A percentile compares a stretch with the other conserved stretches of the same genome.
Conservation (phyloP, 64 coral and sea anemone species). For the Montipora foliosa region DNA sequence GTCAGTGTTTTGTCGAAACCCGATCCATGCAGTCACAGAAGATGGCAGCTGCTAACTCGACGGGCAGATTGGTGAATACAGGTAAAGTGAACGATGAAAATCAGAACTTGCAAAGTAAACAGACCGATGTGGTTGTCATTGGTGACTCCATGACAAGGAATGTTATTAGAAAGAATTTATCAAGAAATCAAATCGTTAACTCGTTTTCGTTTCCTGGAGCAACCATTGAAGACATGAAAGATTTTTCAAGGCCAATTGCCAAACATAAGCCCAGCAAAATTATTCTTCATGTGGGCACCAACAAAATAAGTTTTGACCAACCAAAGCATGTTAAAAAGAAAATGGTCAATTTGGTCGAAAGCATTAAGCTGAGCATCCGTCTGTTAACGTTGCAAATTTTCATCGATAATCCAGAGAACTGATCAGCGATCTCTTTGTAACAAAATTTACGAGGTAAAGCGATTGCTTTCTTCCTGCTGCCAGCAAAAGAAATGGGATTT, state of each 20-base stretch:
- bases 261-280: neutral
- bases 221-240: neutral
- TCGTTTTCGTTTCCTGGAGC: conserved; percentile 6
- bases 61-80: too few relatives aligned
- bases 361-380: conserved; percentile 23
- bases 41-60: too few relatives aligned
- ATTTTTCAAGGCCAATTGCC: neutral
- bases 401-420: neutral
- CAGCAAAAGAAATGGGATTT: neutral
- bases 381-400: neutral
- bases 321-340: conserved; percentile 3
- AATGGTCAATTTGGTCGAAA: neutral
- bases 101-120: too few relatives aligned
- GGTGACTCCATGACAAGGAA: conserved; percentile 26
- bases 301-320: neutral
- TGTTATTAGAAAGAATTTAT: conserved; percentile 12
- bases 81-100: too few relatives aligned
- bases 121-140: too few relatives aligned
- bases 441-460: too few relatives aligned
- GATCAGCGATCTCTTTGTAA: too few relatives aligned
- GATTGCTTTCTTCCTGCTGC: too few relatives aligned
- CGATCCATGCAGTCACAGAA: too few relatives aligned
- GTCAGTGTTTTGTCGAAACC: too few relatives aligned
- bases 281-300: conserved; percentile 4
- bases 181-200: neutral